A percentile compares a stretch with the other conserved stretches of the same genome.
phyloP scores from a whole-genome alignment of 2,113 vertebrate genomes.

The Festucalex cinctus region DNA sequence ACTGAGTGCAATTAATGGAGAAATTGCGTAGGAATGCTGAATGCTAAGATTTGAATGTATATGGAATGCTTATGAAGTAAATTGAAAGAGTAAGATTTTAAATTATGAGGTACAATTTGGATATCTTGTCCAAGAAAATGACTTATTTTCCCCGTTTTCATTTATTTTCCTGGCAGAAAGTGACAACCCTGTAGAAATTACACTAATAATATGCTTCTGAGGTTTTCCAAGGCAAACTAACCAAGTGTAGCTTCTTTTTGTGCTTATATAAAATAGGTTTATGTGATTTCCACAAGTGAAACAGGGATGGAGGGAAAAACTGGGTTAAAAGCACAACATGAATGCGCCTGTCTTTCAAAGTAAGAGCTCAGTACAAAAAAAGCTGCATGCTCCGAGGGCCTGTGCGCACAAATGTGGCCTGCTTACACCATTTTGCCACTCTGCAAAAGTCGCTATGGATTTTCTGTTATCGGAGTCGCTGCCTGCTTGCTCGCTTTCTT shows the following conservation, averaged over 20 bases:
- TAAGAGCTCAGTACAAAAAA: slow-evolving; percentile 31
- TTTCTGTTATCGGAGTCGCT: slow-evolving; percentile 45
- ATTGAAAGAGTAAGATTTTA: neutral
- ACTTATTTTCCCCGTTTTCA: neutral
- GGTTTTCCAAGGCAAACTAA: neutral
- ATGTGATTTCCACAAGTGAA: slow-evolving; percentile 5
- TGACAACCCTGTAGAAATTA: neutral
- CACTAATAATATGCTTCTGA: neutral
- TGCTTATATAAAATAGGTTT: neutral
- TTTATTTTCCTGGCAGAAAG: neutral
- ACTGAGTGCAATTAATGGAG: too few species aligned
- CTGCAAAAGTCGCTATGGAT: slow-evolving; percentile 46
- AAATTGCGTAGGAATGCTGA: too few species aligned
- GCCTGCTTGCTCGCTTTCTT: slow-evolving; percentile 26
- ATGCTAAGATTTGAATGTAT: too few species aligned
- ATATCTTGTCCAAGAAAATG: neutral
- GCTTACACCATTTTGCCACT: slow-evolving; percentile 21
- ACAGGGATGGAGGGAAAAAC: neutral
- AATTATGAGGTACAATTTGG: neutral
- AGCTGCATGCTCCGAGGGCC: slow-evolving; percentile 42
- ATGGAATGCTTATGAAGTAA: too few species aligned
- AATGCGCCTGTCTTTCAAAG: slow-evolving; percentile 37
- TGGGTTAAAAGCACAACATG: slow-evolving; percentile 33
- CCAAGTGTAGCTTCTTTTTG: slow-evolving; percentile 3
- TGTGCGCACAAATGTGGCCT: slow-evolving; percentile 14